These are phyloP conservation scores for Acanthosepion pharaonis DNA, from an alignment of 2,888 invertebrate genomes.

Conservation along the genomic window DNA sequence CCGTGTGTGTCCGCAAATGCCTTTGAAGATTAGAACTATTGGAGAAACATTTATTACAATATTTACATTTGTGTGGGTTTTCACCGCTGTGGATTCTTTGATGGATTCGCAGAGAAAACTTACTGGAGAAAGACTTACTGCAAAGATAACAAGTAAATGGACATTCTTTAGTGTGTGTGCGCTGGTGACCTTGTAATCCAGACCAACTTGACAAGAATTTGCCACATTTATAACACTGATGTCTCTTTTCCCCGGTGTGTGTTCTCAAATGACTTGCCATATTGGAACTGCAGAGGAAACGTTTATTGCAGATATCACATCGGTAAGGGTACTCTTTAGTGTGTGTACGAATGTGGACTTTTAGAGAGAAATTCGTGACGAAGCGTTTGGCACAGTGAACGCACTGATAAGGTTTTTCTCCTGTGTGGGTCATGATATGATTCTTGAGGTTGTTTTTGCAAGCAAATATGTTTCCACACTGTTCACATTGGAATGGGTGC, in stretches of 20 bases:
- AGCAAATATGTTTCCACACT: constrained; percentile 37
- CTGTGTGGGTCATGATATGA: constrained; percentile 44
- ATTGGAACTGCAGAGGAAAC: constrained; percentile 36
- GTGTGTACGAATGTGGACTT: constrained; percentile 43
- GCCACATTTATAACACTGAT: constrained; percentile 38
- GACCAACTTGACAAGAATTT: constrained; percentile 36
- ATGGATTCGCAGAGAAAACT: constrained; percentile 37
- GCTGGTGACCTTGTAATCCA: constrained; percentile 11
- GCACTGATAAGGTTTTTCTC: constrained; percentile 37
- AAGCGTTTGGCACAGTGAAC: constrained; percentile 40
- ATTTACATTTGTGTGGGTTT: constrained; percentile 36
- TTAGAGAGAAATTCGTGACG: constrained; percentile 10
- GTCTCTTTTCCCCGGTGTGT: constrained; percentile 37
- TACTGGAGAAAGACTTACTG: constrained; percentile 34
- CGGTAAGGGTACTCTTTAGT: constrained; percentile 36
- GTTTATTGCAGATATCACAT: constrained; percentile 34
- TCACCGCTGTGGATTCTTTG: constrained; percentile 36
- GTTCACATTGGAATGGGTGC: constrained; percentile 37
- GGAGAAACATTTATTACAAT: constrained; percentile 38
- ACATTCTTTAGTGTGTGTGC: constrained; percentile 40
- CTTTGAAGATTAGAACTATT: constrained; percentile 41
- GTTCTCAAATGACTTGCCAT: constrained; percentile 40
- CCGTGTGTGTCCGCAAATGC: constrained; percentile 40
- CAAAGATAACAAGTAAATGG: constrained; percentile 36
- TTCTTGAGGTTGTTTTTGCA: constrained; percentile 42